Evolutionary conservation across 2,888 invertebrate species (phyloP).

Genomic region (Smittia sp.): DNA sequence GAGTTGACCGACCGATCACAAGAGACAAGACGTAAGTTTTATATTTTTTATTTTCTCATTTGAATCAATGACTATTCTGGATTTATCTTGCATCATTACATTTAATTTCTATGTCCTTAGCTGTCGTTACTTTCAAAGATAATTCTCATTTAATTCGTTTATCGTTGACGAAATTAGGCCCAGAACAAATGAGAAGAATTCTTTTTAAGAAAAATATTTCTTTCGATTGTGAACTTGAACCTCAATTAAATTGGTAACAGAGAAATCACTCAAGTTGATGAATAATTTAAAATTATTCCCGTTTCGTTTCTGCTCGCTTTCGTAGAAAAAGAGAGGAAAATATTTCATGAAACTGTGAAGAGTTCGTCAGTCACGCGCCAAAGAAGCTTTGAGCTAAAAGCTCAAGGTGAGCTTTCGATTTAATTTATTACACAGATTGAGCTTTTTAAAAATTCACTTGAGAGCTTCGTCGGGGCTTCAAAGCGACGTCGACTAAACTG

Average conservation of each 20-base stretch:
- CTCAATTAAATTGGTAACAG: not conserved
- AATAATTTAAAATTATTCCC: not conserved
- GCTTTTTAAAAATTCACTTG: too few relatives aligned
- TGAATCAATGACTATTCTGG: conserved; percentile 18
- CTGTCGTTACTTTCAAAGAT: not conserved
- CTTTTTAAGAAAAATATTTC: not conserved
- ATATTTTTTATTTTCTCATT: conserved; percentile 1
- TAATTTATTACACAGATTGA: too few relatives aligned
- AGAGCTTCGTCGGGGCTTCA: too few relatives aligned
- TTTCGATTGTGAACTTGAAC: not conserved
- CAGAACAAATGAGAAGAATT: not conserved
- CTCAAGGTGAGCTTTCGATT: too few relatives aligned
- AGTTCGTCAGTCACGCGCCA: too few relatives aligned
- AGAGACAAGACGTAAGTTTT: not conserved
- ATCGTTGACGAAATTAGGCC: conserved; percentile 19
- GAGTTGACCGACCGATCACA: not conserved
- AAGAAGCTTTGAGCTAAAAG: too few relatives aligned
- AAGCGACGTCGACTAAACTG: too few relatives aligned
- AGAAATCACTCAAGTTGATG: not conserved
- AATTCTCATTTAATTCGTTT: not conserved
- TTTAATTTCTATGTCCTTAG: not conserved
- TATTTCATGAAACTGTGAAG: not conserved
- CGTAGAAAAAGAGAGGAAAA: not conserved
- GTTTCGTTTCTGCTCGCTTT: not conserved
- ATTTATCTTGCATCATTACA: conserved; percentile 1